Evolutionary conservation across 2,113 vertebrate genomes (phyloP), one percentile per base, ranked within the genome.

Genomic region (Urocolius indicus): DNA sequence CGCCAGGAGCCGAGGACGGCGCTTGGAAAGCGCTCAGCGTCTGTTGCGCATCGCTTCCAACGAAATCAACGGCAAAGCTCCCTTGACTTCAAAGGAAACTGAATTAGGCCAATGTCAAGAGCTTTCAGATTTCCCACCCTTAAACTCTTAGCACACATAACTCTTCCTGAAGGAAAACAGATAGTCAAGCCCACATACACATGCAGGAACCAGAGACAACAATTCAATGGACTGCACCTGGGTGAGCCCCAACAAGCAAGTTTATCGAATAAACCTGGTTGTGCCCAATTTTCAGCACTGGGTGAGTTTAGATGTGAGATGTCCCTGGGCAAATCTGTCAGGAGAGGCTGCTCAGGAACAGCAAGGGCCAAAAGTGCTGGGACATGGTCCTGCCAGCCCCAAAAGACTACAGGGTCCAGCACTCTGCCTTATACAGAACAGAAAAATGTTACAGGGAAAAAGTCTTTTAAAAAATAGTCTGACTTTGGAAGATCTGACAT

Each of bases 81-180:
- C 61, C 38, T 58, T 0, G 0, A 77, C 90, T 95, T 97, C 95
- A 92, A 95, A 92, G 91, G 79, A 18, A 95, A 26, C 46, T 32
- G 91, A 77, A 43, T 30, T 34, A 87, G 73, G 73, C 83, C 91
- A 93, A 32, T 45, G 84, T 81, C 89, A 92, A 63, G 80, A 93
- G 80, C 65, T 48, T 87, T 80, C 80, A 89, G 77, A 89, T 96
- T 73, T 72, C 45, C 80, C 89, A 89, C 79, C 65, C 84, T 81
- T 36, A 93, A 94, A 94, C n/a, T 76, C 61, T 81, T 8, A 0
- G 45, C 61, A 43, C 94, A 92, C 23, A 0, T 88, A 94, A 90
- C 79, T 96, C 94, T 91, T 77, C 59, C 79, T 90, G 86, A 94
- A 63, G 93, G 68, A 80, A 83, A 92, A 79, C 94, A 95, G 92